A percentile compares a stretch with the other conserved stretches of the same genome.
phyloP scores from a whole-genome alignment of 2,113 vertebrate genomes.

The Microtus pennsylvanicus region DNA sequence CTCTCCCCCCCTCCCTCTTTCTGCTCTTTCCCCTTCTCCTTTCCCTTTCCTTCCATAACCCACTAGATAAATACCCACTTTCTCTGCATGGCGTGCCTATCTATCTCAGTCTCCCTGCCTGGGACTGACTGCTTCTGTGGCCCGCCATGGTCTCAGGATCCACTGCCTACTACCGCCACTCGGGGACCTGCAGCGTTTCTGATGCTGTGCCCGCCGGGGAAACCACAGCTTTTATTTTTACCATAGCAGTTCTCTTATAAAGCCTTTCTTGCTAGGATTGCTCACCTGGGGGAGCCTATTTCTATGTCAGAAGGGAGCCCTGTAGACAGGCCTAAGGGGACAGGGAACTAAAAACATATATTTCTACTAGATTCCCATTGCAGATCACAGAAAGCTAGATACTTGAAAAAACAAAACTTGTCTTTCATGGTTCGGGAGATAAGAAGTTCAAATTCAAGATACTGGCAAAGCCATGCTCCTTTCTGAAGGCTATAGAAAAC shows the following conservation, averaged over 20 bases:
- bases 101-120: no score
- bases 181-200: no score
- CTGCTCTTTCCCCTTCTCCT: no score
- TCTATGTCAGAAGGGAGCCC: neutral
- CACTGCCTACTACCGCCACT: no score
- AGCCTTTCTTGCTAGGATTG: constrained; percentile 11
- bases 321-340: neutral
- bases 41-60: no score
- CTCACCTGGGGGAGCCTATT: neutral
- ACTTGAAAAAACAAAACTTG: constrained; percentile 23
- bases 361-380: neutral
- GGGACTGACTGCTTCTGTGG: no score
- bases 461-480: neutral
- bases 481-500: neutral
- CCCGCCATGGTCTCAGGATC: no score
- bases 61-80: no score
- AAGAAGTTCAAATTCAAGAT: constrained; percentile 49
- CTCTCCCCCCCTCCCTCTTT: no score
- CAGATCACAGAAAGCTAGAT: neutral
- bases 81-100: no score
- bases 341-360: neutral
- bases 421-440: neutral
- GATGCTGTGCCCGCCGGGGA: no score
- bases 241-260: neutral
- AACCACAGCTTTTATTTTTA: no score